Percentiles rank a stretch among this genome's conserved stretches.
Evolutionary conservation across 2,113 vertebrate genomes (phyloP).

Genomic region (Phalacrocorax brasilianus): DNA sequence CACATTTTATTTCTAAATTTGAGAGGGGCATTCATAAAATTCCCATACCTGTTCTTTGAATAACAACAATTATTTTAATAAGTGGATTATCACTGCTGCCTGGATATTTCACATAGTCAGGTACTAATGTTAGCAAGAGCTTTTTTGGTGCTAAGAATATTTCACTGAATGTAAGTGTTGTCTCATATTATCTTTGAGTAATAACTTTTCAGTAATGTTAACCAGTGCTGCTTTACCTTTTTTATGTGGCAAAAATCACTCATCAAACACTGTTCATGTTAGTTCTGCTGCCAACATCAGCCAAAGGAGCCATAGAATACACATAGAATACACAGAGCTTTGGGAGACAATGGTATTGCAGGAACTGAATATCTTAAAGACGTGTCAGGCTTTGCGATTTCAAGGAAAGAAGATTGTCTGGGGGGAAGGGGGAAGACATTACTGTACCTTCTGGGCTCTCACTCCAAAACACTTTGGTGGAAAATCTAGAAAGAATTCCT

Average conservation of each 20-base stretch:
- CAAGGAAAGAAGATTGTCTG: not conserved
- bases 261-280: not conserved
- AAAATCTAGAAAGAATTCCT: not conserved
- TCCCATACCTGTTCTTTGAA: not conserved
- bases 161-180: not conserved
- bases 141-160: not conserved
- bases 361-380: not conserved
- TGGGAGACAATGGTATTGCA: not conserved
- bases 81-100: not conserved
- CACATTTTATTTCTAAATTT: fast-evolving
- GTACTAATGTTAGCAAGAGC: not conserved
- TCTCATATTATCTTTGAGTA: not conserved
- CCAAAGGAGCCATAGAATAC: not conserved
- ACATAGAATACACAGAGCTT: not conserved
- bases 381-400: not conserved
- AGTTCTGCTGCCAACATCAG: not conserved
- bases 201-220: not conserved
- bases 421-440: not conserved
- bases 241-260: not conserved
- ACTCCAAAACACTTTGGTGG: not conserved
- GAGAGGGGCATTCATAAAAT: not conserved
- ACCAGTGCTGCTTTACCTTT: not conserved
- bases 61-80: not conserved
- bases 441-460: not conserved
- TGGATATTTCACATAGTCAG: not conserved